These are phyloP conservation scores for Orchestes rusci DNA, from an alignment of 2,888 invertebrate genomes.

Conservation along the genomic window DNA sequence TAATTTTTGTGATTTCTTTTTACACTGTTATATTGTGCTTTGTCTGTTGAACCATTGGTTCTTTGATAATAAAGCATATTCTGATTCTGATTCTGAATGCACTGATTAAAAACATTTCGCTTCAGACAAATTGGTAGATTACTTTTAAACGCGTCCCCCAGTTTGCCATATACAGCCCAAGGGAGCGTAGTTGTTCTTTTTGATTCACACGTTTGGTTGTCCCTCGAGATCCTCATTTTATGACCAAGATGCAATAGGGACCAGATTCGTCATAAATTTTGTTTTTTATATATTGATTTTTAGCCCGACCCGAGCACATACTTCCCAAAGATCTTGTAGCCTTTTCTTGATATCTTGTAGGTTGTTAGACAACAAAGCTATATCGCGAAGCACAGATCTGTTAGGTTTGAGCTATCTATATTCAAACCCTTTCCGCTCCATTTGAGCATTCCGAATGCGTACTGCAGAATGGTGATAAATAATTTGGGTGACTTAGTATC, in stretches of 20 bases:
- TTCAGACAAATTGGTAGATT: conserved; percentile 1
- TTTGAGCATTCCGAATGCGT: no score
- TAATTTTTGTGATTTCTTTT: no score
- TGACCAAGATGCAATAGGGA: conserved; percentile 1
- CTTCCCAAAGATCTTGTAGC: conserved; percentile 9
- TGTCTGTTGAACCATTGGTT: no score
- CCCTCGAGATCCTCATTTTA: conserved; percentile 9
- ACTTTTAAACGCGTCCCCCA: conserved; percentile 8
- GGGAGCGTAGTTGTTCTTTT: conserved; percentile 9
- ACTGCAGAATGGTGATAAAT: conserved; percentile 7
- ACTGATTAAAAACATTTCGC: background rate
- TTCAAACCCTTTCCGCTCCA: conserved; percentile 2
- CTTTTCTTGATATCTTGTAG: conserved; percentile 9
- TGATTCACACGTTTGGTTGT: conserved; percentile 13
- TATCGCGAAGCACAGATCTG: conserved; percentile 4
- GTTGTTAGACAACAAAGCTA: conserved; percentile 10
- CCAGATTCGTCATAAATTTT: background rate
- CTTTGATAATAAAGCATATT: no score
- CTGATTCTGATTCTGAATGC: no score
- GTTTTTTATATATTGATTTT: conserved; percentile 1
- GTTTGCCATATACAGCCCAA: conserved; percentile 14
- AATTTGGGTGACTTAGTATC: conserved; percentile 9
- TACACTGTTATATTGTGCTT: no score
- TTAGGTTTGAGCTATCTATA: background rate
- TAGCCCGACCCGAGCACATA: conserved; percentile 10